phyloP scores from a whole-genome alignment of 1,140 invertebrate genomes.

The Calephelis nemesis region DNA sequence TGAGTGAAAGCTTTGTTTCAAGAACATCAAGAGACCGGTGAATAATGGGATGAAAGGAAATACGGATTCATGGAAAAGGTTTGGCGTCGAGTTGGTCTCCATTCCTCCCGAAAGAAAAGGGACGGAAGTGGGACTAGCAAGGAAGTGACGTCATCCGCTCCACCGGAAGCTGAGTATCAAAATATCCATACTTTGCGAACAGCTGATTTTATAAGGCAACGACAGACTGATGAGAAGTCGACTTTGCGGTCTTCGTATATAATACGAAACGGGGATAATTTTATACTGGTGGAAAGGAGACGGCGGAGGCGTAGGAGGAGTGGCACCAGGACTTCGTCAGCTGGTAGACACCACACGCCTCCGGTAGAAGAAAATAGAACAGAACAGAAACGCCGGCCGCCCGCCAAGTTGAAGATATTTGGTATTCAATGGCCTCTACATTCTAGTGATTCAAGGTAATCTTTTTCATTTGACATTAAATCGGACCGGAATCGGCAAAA shows the following conservation, averaged over 20 bases:
- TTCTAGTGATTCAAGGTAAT: slow-evolving; percentile 71
- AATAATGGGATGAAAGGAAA: slow-evolving; percentile 76
- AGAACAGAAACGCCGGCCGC: slow-evolving; percentile 70
- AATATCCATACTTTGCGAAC: slow-evolving; percentile 74
- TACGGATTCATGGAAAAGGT: slow-evolving; percentile 79
- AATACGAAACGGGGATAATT: slow-evolving; percentile 75
- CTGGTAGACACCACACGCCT: slow-evolving; percentile 65
- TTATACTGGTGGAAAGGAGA: slow-evolving; percentile 74
- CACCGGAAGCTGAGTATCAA: slow-evolving; percentile 70
- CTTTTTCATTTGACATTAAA: neutral
- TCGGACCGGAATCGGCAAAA: too few species aligned
- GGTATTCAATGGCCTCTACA: slow-evolving; percentile 79
- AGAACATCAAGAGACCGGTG: slow-evolving; percentile 31
- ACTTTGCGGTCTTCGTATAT: slow-evolving; percentile 76
- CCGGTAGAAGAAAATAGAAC: slow-evolving; percentile 62
- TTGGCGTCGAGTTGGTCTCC: slow-evolving; percentile 78
- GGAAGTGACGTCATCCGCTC: slow-evolving; percentile 59
- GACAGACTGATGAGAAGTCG: slow-evolving; percentile 69
- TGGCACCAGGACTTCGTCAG: slow-evolving; percentile 69
- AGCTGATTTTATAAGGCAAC: slow-evolving; percentile 69
- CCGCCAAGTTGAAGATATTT: slow-evolving; percentile 72
- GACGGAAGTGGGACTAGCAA: slow-evolving; percentile 72
- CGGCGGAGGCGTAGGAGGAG: slow-evolving; percentile 65
- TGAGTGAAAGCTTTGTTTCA: slow-evolving; percentile 33
- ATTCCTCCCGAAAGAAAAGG: slow-evolving; percentile 78